Evolutionary conservation across 2,797 vertebrate genomes (phyloP).

Genomic region (Gymnodraco acuticeps): DNA sequence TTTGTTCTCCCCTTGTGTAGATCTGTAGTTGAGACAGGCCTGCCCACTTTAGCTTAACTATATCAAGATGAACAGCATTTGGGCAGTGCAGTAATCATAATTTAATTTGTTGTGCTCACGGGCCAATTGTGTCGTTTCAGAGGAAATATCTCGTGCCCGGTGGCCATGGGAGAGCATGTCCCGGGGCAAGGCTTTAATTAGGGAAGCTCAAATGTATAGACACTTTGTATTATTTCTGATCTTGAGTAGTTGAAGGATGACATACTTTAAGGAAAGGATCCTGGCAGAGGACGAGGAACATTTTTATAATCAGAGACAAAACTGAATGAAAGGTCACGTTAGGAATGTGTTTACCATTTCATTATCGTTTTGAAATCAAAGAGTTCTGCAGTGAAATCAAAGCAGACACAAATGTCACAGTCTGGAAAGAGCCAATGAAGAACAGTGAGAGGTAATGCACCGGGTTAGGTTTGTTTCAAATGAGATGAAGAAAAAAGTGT

Average conservation of each 20-base stretch:
- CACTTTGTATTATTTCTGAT: constrained; percentile 81
- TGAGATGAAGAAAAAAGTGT: constrained; percentile 64
- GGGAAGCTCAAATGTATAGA: constrained; percentile 76
- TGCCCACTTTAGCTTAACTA: constrained; percentile 70
- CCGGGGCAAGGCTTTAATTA: constrained; percentile 78
- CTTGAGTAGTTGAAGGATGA: constrained; percentile 72
- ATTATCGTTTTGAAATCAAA: constrained; percentile 78
- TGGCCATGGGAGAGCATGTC: constrained; percentile 58
- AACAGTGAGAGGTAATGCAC: constrained; percentile 57
- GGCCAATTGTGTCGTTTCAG: constrained; percentile 74
- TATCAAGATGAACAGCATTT: constrained; percentile 77
- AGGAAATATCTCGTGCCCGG: constrained; percentile 63
- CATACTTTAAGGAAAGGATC: constrained; percentile 62
- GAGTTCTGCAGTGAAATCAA: constrained; percentile 68
- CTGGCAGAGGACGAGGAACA: constrained; percentile 67
- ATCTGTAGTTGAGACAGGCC: constrained; percentile 54
- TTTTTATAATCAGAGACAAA: constrained; percentile 79
- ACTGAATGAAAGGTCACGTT: constrained; percentile 70
- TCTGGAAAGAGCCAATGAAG: constrained; percentile 61
- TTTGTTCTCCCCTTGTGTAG: constrained; percentile 66
- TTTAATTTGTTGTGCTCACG: constrained; percentile 80
- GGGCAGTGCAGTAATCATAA: constrained; percentile 77
- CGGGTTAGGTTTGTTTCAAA: constrained; percentile 72
- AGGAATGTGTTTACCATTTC: constrained; percentile 82
- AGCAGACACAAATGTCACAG: constrained; percentile 77